A percentile compares a stretch with the other conserved stretches of the same genome.
phyloP scores from a whole-genome alignment of 2,797 vertebrate genomes.

The Argentina silus region DNA sequence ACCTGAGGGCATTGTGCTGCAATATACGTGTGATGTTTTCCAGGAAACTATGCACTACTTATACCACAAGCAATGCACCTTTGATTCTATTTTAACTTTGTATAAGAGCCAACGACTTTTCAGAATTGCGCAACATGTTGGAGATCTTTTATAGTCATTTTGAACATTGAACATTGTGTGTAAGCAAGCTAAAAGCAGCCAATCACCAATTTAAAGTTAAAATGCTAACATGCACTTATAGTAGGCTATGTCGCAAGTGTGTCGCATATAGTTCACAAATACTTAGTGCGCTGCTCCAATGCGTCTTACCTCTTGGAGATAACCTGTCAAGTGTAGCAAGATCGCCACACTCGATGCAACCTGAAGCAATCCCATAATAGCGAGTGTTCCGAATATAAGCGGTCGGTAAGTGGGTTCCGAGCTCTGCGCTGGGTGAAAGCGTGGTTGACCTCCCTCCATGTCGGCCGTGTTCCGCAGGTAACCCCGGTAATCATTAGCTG shows the following conservation, averaged over 20 bases:
- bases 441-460: constrained; percentile 74
- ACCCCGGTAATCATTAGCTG: constrained; percentile 80
- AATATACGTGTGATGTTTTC: not conserved
- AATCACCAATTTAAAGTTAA: not conserved
- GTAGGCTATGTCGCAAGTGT: not conserved
- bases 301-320: constrained; percentile 84
- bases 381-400: constrained; percentile 84
- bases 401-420: constrained; percentile 75
- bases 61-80: not conserved
- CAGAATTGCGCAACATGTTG: not conserved
- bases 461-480: constrained; percentile 78
- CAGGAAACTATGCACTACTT: not conserved
- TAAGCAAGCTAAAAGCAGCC: constrained; percentile 2
- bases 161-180: not conserved
- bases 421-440: constrained; percentile 69
- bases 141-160: not conserved
- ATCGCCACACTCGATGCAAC: constrained; percentile 92
- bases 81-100: not conserved
- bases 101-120: not conserved
- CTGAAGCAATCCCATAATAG: constrained; percentile 92
- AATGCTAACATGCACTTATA: not conserved
- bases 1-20: not conserved
- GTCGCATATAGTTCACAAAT: not conserved
- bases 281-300: not conserved
- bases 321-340: constrained; percentile 91